Conservation (phyloP, 1,140 invertebrate species). For the Eufriesea mexicana region DNA sequence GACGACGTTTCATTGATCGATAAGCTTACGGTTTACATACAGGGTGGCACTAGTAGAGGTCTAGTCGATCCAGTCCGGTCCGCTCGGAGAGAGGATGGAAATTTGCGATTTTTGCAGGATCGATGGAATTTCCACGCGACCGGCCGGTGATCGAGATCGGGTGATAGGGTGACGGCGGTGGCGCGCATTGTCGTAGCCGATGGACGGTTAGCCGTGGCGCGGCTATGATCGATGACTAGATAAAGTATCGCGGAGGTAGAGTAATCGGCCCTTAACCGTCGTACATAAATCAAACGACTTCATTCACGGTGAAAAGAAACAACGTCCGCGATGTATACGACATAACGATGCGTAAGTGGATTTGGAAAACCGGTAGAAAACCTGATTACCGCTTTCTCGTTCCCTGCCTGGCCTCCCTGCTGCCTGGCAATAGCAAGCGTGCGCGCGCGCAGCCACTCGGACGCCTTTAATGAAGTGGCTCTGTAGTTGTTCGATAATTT, state of each 20-base stretch:
- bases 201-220: conserved; percentile 13
- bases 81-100: no score
- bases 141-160: not conserved
- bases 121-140: no score
- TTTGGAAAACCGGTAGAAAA: conserved; percentile 69
- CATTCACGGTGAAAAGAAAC: conserved; percentile 57
- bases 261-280: conserved; percentile 65
- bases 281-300: conserved; percentile 64
- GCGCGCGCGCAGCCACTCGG: not conserved
- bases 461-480: conserved; percentile 41
- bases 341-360: conserved; percentile 64
- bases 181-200: conserved; percentile 13
- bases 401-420: not conserved
- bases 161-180: no score
- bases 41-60: no score
- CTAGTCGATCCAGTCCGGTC: not conserved
- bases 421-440: not conserved
- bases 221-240: conserved; percentile 62
- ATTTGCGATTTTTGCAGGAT: no score
- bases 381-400: conserved; percentile 55
- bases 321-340: conserved; percentile 52
- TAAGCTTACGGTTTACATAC: no score
- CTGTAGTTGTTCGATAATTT: conserved; percentile 48
- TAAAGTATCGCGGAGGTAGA: conserved; percentile 62
- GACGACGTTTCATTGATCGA: no score